Evolutionary conservation across 2,797 vertebrate species (phyloP).

Genomic region (Tolypeutes matacus): DNA sequence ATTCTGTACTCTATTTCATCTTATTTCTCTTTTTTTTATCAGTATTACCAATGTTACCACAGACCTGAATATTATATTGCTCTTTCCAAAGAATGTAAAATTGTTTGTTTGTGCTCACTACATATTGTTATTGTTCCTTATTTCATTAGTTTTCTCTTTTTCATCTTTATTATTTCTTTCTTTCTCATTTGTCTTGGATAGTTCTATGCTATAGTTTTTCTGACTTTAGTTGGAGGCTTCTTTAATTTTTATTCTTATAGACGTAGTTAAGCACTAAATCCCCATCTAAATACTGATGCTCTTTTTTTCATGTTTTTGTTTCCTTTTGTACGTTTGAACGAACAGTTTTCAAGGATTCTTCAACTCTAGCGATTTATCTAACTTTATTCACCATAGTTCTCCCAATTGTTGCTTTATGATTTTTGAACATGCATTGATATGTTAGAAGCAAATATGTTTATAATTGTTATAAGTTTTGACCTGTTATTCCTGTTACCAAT

Average conservation of each 20-base stretch:
- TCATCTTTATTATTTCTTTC: background rate
- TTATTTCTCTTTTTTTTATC: background rate
- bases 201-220: background rate
- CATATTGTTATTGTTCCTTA: background rate
- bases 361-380: background rate
- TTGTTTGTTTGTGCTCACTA: background rate
- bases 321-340: background rate
- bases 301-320: background rate
- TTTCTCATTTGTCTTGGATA: background rate
- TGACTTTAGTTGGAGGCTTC: background rate
- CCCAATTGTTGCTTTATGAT: background rate
- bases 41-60: background rate
- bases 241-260: conserved; percentile 37
- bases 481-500: background rate
- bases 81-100: background rate
- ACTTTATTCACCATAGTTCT: background rate
- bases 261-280: background rate
- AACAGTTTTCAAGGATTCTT: conserved; percentile 16
- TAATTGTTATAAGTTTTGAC: background rate
- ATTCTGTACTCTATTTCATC: background rate
- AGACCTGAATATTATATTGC: background rate
- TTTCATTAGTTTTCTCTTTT: background rate
- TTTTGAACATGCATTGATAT: conserved; percentile 16
- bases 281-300: conserved; percentile 11
- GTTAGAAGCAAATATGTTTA: background rate